Evolutionary conservation across 2,797 vertebrate species (phyloP).

Genomic region (Sebastes iracundus): DNA sequence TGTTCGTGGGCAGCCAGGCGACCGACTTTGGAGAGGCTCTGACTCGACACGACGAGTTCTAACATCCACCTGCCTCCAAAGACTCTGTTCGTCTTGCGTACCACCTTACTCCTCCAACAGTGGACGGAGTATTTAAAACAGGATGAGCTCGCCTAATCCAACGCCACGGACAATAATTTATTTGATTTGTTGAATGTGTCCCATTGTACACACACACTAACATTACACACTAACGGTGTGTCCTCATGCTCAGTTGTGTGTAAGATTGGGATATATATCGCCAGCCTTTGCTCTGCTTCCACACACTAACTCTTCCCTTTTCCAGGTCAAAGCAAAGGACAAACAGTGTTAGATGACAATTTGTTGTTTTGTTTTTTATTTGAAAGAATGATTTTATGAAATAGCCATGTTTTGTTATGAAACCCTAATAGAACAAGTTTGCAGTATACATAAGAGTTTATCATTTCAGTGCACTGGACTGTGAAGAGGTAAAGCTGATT

Average conservation of each 20-base stretch:
- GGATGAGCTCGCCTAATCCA: conserved; percentile 49
- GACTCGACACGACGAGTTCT: conserved; percentile 96
- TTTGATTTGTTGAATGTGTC: conserved; percentile 83
- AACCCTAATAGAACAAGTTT: conserved; percentile 24
- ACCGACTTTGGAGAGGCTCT: conserved; percentile 98
- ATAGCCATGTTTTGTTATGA: conserved; percentile 27
- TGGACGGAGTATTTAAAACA: conserved; percentile 11
- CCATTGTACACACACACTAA: conserved; percentile 43
- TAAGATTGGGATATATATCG: conserved; percentile 20
- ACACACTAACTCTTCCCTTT: conserved; percentile 1
- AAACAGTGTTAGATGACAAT: conserved; percentile 20
- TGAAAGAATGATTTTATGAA: conserved; percentile 11
- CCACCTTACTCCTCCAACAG: conserved; percentile 26
- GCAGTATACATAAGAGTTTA: conserved; percentile 21
- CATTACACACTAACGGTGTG: conserved; percentile 26
- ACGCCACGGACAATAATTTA: conserved; percentile 88
- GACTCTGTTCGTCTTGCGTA: conserved; percentile 60
- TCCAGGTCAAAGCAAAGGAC: conserved; percentile 10
- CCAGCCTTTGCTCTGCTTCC: conserved; percentile 48
- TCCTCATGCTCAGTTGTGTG: conserved; percentile 25
- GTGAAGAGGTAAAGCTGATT: conserved; percentile 30
- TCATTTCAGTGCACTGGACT: conserved; percentile 58
- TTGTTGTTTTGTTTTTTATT: not conserved
- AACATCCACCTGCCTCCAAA: conserved; percentile 51
- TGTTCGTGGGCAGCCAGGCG: conserved; percentile 99